Base-by-base conservation (phyloP, 2,797 vertebrate species). In the Phataginus tetradactyla region DNA sequence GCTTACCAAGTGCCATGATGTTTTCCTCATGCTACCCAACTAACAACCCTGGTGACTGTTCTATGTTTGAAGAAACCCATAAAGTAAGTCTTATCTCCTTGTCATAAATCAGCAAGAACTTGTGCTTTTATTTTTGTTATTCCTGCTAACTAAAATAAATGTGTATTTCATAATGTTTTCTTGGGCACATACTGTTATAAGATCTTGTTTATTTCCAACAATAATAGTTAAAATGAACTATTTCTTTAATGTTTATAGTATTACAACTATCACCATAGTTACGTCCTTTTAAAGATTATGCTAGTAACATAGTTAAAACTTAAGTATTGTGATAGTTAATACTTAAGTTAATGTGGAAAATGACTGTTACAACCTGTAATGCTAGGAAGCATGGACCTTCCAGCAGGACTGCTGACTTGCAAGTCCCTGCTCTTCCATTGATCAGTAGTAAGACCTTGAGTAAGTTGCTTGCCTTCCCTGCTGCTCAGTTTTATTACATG, bases 91-190 rank as follows among this genome's bases (percentile, higher is more conserved):
- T 71, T 79, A 81, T 91, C 91, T 93, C n/a, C 64, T 81, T 88
- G n/a, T 91, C 83, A 32, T 83, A 53, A 97, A 49, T 91, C 51
- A 93, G 49, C 27, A 90, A 81, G 69, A 93, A 61, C 91, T 57
- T 88, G 59, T 83, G 17, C 39, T 92, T 53, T 95, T 75, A 79
- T 90, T 93, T 96, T 94, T 92, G 86, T 94, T 53, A 51, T 61
- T 96, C 10, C 49, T 96, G 57, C 42, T 91, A 90, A 81, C 6
- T 42, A 72, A 97, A 77, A 80, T 72, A 59, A 49, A 53, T 34
- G 49, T 79, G 15, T 61, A 90, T 80, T 89, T 72, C 4, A 45
- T 89, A 34, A 84, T 42, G 17, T 94, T 91, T 80, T 90, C 51
- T 93, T 94, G n/a, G 49, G 6, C 42, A 75, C 78, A 37, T 34